Evolutionary conservation across 2,888 invertebrate species (phyloP).

Genomic region (Gastracanthus pulcherrimus): DNA sequence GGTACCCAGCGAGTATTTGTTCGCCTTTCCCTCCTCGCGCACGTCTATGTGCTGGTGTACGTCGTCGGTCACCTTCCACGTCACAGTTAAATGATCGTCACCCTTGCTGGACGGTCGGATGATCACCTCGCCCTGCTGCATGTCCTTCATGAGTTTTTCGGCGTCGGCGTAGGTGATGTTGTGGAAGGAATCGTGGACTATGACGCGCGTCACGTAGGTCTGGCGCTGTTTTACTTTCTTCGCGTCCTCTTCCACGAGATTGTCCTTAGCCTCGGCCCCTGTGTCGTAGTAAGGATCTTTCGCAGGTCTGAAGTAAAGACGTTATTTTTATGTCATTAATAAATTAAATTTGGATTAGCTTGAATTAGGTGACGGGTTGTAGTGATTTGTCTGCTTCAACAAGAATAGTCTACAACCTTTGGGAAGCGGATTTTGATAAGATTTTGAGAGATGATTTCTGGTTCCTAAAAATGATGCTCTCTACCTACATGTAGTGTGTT

Average conservation of each 20-base stretch:
- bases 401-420: no score
- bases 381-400: no score
- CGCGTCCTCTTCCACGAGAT: slow-evolving; percentile 82
- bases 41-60: slow-evolving; percentile 98
- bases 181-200: slow-evolving; percentile 98
- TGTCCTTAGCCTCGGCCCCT: slow-evolving; percentile 89
- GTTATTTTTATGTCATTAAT: not conserved
- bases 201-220: slow-evolving; percentile 96
- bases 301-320: slow-evolving; percentile 82
- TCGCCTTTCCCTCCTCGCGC: slow-evolving; percentile 96
- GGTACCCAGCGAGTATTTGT: slow-evolving; percentile 95
- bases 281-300: slow-evolving; percentile 95
- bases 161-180: slow-evolving; percentile 97
- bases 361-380: no score
- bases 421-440: no score
- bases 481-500: no score
- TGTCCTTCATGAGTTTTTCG: slow-evolving; percentile 91
- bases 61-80: slow-evolving; percentile 98
- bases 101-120: slow-evolving; percentile 98
- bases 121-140: slow-evolving; percentile 98
- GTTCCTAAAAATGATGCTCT: no score
- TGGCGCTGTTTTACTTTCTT: slow-evolving; percentile 92
- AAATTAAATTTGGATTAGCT: no score
- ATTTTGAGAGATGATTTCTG: no score
- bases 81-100: slow-evolving; percentile 96